Evolutionary conservation across 2,888 invertebrate species (phyloP).

Genomic region (Tachina grossa): DNA sequence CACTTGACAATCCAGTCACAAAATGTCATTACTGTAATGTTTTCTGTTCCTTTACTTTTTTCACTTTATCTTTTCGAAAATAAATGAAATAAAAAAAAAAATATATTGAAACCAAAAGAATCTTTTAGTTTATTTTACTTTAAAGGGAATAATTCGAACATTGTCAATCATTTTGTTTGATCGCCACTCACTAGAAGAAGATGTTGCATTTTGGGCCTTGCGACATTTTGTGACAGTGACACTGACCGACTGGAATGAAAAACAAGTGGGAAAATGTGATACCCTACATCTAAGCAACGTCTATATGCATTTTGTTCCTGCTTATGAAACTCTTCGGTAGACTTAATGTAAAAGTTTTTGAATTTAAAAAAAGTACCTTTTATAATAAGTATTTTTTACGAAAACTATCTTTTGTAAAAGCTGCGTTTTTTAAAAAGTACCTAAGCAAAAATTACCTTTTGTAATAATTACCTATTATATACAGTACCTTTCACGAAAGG

Average conservation of each 20-base stretch:
- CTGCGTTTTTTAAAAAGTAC: no score
- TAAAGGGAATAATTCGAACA: slow-evolving; percentile 60
- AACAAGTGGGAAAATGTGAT: not conserved
- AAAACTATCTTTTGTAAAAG: no score
- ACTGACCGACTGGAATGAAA: not conserved
- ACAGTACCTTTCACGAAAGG: no score
- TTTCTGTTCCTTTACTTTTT: slow-evolving; percentile 26
- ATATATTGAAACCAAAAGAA: slow-evolving; percentile 5
- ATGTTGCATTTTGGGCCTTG: slow-evolving; percentile 37
- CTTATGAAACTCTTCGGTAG: no score
- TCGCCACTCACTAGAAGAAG: slow-evolving; percentile 52
- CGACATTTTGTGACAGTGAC: slow-evolving; percentile 50
- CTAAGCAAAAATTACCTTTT: no score
- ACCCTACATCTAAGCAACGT: slow-evolving; percentile 1
- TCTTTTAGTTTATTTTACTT: slow-evolving; percentile 40
- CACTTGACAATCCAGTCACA: slow-evolving; percentile 72
- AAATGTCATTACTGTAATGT: slow-evolving; percentile 70
- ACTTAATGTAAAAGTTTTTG: not conserved
- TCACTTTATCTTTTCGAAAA: slow-evolving; percentile 7
- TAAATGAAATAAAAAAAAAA: not conserved
- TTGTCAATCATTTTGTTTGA: slow-evolving; percentile 70
- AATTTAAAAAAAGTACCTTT: no score
- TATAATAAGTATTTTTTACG: no score
- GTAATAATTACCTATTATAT: no score
- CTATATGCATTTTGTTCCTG: no score